Base-by-base conservation (phyloP, 2,888 invertebrate genomes). In the Torymus auratus region DNA sequence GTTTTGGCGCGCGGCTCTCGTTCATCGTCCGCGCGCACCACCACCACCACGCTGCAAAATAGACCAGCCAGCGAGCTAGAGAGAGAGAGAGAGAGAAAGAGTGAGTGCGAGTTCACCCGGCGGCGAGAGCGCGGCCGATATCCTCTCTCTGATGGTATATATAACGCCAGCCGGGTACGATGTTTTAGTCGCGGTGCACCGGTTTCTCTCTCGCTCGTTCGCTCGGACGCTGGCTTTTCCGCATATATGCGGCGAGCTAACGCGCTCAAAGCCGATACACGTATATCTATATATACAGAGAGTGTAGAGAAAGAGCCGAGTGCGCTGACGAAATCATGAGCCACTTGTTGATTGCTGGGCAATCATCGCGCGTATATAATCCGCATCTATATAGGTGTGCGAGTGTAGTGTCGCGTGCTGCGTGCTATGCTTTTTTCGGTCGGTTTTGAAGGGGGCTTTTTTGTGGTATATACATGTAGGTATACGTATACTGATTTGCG, bases 311-410 rank as follows among this genome's bases (percentile, higher is more conserved):
- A 72, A 65, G 23, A 55, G 53, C 55, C 17, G 64, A 58, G 75
- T 17, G 65, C 85, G 58, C 88, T 89, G 89, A 89, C 88, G 88
- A 88, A 89, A 89, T 89, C 89, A 89, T 88, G 89, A 88, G 87
- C 88, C 89, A 89, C 89, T 89, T 89, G 89, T 89, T 89, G 89
- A 89, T 89, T 62, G 55, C 55, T 28, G 28, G 56, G 62, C 71
- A 64, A 69, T 77, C 77, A 73, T 77, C 77, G 78, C 64, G 69
- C 69, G 52, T 50, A 58, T 76, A 58, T 75, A 71, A 69, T 76
- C 61, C 69, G 58, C 70, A 28, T 28, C 3, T 3, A 2, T 28
- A 28, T 28, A 28, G 3, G 7, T 28, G 7, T 28, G 20, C 20
- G 20, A 20, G 20, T 20, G 20, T n/a, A n/a, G n/a, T 20, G 20